Conservation (phyloP, 2,797 vertebrate genomes). For the Urophycis tenuis region DNA sequence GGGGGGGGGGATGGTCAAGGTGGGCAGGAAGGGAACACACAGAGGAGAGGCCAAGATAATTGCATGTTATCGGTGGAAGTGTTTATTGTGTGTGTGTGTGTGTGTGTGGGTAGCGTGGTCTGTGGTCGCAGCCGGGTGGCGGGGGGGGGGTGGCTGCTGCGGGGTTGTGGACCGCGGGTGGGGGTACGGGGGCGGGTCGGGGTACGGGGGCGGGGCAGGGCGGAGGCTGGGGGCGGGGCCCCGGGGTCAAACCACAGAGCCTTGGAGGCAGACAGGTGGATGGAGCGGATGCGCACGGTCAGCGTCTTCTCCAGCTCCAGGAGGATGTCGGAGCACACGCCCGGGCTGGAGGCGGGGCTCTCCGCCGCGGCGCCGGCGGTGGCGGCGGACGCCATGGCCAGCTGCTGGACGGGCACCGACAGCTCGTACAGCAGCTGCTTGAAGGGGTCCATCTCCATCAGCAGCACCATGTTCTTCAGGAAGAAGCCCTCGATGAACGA, state of each 20-base stretch:
- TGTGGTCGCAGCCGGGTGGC: conserved; percentile 35
- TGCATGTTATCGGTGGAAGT: neutral
- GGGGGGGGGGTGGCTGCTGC: conserved; percentile 28
- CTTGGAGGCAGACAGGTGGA: conserved; percentile 96
- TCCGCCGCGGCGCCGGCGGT: conserved; percentile 60
- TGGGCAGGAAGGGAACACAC: neutral
- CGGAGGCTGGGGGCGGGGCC: conserved; percentile 2
- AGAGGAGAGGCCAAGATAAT: neutral
- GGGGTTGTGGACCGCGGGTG: conserved; percentile 34
- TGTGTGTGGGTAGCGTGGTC: neutral
- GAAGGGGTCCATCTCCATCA: conserved; percentile 92
- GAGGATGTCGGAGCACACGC: conserved; percentile 81
- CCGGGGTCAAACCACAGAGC: conserved; percentile 88
- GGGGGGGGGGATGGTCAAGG: neutral
- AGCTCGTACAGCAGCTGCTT: conserved; percentile 93
- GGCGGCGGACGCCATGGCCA: no score
- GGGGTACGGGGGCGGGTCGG: conserved; percentile 8
- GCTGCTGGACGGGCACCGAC: conserved; percentile 73
- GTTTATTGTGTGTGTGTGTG: neutral
- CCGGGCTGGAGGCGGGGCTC: conserved; percentile 67
- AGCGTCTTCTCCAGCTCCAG: conserved; percentile 94
- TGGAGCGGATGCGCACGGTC: conserved; percentile 91
- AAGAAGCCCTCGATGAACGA: conserved; percentile 97
- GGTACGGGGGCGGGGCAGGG: conserved; percentile 8
- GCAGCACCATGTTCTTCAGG: conserved; percentile 98